phyloP scores from a whole-genome alignment of 2,113 vertebrate species.

The Uria lomvia region DNA sequence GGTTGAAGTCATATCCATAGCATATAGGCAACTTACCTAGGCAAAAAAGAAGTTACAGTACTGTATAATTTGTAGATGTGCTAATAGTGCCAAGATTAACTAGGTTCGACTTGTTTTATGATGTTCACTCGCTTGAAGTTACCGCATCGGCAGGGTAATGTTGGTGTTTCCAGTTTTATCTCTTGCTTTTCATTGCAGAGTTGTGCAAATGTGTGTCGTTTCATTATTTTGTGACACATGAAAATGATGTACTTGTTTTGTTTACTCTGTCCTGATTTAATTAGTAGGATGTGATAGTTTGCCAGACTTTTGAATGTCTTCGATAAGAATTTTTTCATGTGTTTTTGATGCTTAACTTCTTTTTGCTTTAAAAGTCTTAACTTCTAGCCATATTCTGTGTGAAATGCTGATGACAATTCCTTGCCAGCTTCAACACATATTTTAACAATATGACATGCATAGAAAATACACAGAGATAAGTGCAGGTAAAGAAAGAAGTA shows the following conservation, averaged over 20 bases:
- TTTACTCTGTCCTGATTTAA: slow-evolving; percentile 70
- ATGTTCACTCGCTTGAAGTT: slow-evolving; percentile 46
- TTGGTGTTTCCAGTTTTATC: slow-evolving; percentile 56
- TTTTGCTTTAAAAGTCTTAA: slow-evolving; percentile 7
- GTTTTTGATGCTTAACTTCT: slow-evolving; percentile 21
- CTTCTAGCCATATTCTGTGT: neutral
- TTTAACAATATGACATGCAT: neutral
- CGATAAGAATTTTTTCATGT: neutral
- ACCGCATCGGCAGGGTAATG: slow-evolving; percentile 14
- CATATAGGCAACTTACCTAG: neutral
- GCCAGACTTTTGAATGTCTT: slow-evolving; percentile 35
- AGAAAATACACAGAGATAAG: neutral
- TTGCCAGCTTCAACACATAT: neutral
- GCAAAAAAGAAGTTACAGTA: neutral
- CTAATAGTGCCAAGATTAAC: neutral
- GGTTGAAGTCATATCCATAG: neutral
- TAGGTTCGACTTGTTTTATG: slow-evolving; percentile 24
- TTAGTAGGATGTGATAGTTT: slow-evolving; percentile 16
- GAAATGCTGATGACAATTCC: slow-evolving; percentile 8
- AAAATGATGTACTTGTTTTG: slow-evolving; percentile 71
- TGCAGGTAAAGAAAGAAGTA: slow-evolving; percentile 12
- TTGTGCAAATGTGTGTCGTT: slow-evolving; percentile 73
- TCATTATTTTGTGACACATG: slow-evolving; percentile 68
- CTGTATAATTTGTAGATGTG: neutral
- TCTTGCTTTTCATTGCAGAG: slow-evolving; percentile 68